phyloP scores from a whole-genome alignment of 2,797 vertebrate species.

The Spea hammondii region DNA sequence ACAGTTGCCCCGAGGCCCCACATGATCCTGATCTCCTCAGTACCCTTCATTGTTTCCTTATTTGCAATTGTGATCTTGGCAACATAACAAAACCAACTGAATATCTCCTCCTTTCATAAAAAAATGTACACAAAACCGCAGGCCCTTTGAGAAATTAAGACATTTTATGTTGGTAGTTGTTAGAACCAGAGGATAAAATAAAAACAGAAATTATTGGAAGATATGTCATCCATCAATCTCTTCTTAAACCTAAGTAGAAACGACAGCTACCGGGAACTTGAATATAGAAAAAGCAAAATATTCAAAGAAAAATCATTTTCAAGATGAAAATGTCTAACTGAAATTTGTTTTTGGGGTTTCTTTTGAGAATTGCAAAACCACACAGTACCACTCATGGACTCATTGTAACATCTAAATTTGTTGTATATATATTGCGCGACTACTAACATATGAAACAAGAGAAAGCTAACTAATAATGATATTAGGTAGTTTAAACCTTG shows the following conservation, averaged over 20 bases:
- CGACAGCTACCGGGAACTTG: slow-evolving; percentile 51
- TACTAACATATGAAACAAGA: slow-evolving; percentile 53
- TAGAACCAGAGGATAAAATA: slow-evolving; percentile 48
- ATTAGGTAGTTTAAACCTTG: slow-evolving; percentile 72
- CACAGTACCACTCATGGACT: slow-evolving; percentile 52
- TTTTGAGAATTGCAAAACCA: slow-evolving; percentile 56
- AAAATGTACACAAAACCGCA: slow-evolving; percentile 49
- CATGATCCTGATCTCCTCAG: too few relatives aligned
- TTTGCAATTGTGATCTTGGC: background rate
- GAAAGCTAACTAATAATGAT: slow-evolving; percentile 69
- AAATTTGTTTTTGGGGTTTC: background rate
- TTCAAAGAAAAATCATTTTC: slow-evolving; percentile 58
- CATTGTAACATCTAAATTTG: slow-evolving; percentile 55
- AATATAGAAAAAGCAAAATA: slow-evolving; percentile 51
- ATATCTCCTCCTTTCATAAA: slow-evolving; percentile 19
- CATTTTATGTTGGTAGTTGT: slow-evolving; percentile 41
- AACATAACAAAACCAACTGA: background rate
- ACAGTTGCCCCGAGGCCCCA: too few relatives aligned
- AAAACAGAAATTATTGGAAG: slow-evolving; percentile 56
- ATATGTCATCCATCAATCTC: slow-evolving; percentile 48
- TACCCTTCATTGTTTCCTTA: too few relatives aligned
- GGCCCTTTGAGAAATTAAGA: slow-evolving; percentile 61
- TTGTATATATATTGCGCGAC: slow-evolving; percentile 58
- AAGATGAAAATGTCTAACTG: slow-evolving; percentile 54
- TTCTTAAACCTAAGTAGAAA: slow-evolving; percentile 53